phyloP scores from a whole-genome alignment of 2,888 invertebrate genomes.

The Philhelius pedissequus region DNA sequence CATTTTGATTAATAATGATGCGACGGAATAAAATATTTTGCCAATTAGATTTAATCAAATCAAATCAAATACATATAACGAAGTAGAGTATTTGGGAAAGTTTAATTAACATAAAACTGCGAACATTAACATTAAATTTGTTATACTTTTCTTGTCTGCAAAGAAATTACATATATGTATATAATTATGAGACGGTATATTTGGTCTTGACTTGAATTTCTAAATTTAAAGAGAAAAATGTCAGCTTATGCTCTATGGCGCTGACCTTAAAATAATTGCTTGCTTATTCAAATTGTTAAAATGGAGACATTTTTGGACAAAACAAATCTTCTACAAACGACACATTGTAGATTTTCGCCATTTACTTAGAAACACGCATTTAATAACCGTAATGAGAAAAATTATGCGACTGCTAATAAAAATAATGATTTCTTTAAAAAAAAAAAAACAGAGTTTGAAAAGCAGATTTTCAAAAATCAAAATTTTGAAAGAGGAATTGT shows the following conservation, averaged over 20 bases:
- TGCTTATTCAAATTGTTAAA: neutral
- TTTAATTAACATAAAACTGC: neutral
- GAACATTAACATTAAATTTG: neutral
- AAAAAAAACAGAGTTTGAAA: too few relatives aligned
- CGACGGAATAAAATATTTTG: neutral
- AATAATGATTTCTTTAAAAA: too few relatives aligned
- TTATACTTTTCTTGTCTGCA: neutral
- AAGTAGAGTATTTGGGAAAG: slow-evolving; percentile 19
- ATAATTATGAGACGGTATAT: neutral
- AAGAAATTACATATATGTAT: neutral
- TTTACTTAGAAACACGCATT: too few relatives aligned
- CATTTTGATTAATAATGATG: slow-evolving; percentile 31
- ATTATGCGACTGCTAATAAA: too few relatives aligned
- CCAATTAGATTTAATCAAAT: neutral
- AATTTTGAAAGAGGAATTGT: too few relatives aligned
- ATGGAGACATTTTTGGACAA: too few relatives aligned
- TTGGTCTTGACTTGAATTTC: slow-evolving; percentile 10
- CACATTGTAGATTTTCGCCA: too few relatives aligned
- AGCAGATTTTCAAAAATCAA: too few relatives aligned
- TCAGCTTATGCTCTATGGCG: neutral
- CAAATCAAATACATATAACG: neutral
- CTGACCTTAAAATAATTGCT: neutral
- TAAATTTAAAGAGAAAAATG: slow-evolving; percentile 4
- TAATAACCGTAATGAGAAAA: too few relatives aligned
- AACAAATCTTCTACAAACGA: too few relatives aligned